Evolutionary conservation across 2,888 invertebrate species (phyloP), one percentile per base, ranked within the genome.

Genomic region (Galeopsomyia nigrocyanea): DNA sequence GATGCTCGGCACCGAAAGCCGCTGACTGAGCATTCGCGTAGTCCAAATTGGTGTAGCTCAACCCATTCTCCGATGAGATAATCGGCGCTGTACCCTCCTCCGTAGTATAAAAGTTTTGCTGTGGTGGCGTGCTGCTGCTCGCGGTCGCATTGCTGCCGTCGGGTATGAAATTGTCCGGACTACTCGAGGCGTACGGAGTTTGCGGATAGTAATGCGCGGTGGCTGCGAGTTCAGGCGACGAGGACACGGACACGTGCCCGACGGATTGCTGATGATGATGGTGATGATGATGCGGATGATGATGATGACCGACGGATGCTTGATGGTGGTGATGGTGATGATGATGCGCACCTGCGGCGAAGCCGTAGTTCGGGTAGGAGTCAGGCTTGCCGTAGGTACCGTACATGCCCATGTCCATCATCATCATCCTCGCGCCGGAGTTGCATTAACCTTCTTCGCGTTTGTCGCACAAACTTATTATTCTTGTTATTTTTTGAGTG

Each of bases 41-140:
- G 86, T 96, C 96, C 80, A 96, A 87, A 85, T 96, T 96, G 0
- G 96, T 96, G 85, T 96, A 96, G 85, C 95, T 95, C 73, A 96
- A 88, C 0, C 96, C 96, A 55, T 95, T 92, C 82, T 95, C 95
- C 0, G 94, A 93, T 82, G 93, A 94, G 78, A 95, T 95, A 58
- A 95, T 94, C 16, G 92, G 90, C 3, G 91, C 87, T 0, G 89
- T 85, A 21, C 89, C 88, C 66, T 86, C 84, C 67, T 87, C 78
- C 76, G 84, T 79, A 1, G 84, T 80, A 75, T 86, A 85, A 74
- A 84, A 86, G 47, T 78, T 78, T 68, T 82, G 83, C 1, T 82
- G 80, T 14, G 85, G 82, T 17, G 84, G 60, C 0, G 63, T 75
- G 16, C 51, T 63, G 53, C 68, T 81, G 47, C 80, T 82, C 26